phyloP scores from a whole-genome alignment of 2,797 vertebrate genomes.

The Nannoperca obscura region DNA sequence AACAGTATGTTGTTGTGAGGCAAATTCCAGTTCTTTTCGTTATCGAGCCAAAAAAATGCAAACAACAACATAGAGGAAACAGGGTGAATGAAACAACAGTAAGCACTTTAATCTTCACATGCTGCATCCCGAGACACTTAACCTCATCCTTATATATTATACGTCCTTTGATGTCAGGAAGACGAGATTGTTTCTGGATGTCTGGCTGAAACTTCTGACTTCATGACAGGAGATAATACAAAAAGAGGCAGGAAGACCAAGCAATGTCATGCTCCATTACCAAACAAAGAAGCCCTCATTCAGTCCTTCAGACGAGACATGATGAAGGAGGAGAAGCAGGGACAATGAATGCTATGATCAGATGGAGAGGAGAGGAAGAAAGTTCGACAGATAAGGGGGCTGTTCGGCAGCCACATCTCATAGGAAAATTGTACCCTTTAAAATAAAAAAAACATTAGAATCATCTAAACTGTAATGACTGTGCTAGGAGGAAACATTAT shows the following conservation, averaged over 20 bases:
- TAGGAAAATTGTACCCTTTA: not conserved
- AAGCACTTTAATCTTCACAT: conserved; percentile 37
- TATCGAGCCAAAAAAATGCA: conserved; percentile 2
- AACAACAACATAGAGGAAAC: conserved; percentile 20
- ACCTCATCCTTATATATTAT: conserved; percentile 12
- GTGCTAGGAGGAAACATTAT: no score
- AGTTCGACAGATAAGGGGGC: not conserved
- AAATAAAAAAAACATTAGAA: not conserved
- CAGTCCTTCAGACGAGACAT: conserved; percentile 18
- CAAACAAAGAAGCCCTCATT: conserved; percentile 60
- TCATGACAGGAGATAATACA: conserved; percentile 32
- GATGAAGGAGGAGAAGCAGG: conserved; percentile 23
- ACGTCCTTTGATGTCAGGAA: conserved; percentile 52
- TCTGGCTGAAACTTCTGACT: conserved; percentile 35
- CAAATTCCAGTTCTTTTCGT: not conserved
- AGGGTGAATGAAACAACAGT: not conserved
- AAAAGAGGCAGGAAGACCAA: conserved; percentile 37
- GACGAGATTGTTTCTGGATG: conserved; percentile 42
- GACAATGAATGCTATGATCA: conserved; percentile 47
- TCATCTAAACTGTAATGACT: not conserved
- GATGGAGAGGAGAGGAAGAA: conserved; percentile 2
- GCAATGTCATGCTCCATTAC: conserved; percentile 16
- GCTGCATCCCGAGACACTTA: not conserved
- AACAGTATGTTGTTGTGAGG: not conserved
- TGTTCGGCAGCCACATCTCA: not conserved